Evolutionary conservation across 2,888 invertebrate species (phyloP).

Genomic region (Germaria angustata): DNA sequence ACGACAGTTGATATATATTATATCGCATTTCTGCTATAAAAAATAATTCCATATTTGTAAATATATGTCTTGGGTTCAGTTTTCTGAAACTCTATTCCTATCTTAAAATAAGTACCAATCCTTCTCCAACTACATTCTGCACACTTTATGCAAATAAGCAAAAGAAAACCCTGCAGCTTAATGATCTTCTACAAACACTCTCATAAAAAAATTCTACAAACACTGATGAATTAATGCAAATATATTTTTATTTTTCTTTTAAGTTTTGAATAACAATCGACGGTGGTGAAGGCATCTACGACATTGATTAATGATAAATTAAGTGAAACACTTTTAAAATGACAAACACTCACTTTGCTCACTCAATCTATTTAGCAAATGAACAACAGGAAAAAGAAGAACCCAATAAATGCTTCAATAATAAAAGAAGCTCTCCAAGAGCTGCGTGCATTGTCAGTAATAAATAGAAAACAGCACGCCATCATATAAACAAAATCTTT

Average conservation of each 20-base stretch:
- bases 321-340: constrained; percentile 71
- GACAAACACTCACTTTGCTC: constrained; percentile 34
- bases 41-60: too few relatives aligned
- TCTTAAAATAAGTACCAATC: too few relatives aligned
- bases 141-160: background rate
- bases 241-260: background rate
- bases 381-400: constrained; percentile 2
- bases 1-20: too few relatives aligned
- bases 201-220: constrained; percentile 11
- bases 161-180: background rate
- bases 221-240: constrained; percentile 38
- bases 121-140: too few relatives aligned
- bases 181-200: background rate
- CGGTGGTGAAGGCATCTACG: constrained; percentile 32
- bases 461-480: constrained; percentile 55
- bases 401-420: constrained; percentile 22
- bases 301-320: constrained; percentile 75
- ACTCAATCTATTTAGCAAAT: constrained; percentile 18
- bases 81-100: too few relatives aligned
- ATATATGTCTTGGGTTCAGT: too few relatives aligned
- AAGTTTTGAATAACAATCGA: background rate
- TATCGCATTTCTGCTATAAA: too few relatives aligned
- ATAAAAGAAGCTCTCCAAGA: constrained; percentile 24
- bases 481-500: constrained; percentile 35
- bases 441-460: constrained; percentile 39